These are phyloP conservation scores for Drosophila paracracens DNA, from an alignment of 2,888 invertebrate species.

Conservation along the genomic window DNA sequence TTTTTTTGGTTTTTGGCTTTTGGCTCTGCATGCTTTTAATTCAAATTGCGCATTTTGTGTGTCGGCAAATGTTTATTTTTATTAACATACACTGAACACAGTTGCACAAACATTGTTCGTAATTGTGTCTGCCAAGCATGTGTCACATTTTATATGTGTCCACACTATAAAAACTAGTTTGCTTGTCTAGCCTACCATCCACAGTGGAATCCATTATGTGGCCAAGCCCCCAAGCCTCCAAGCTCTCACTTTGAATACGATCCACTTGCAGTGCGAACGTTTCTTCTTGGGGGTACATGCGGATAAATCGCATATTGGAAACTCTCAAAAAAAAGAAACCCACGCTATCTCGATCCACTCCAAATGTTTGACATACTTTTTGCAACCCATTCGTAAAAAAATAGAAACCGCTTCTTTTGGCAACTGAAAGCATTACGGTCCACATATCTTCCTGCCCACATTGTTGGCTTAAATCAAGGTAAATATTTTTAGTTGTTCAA, in stretches of 20 bases:
- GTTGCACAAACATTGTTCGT: constrained; percentile 52
- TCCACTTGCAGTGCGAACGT: constrained; percentile 12
- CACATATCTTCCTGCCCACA: constrained; percentile 51
- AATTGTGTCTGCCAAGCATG: constrained; percentile 67
- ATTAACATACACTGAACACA: constrained; percentile 47
- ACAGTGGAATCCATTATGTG: constrained; percentile 43
- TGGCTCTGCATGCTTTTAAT: constrained; percentile 49
- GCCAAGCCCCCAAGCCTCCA: constrained; percentile 35
- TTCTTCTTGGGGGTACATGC: neutral
- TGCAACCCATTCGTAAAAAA: constrained; percentile 20
- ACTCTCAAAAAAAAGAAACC: constrained; percentile 20
- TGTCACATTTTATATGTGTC: constrained; percentile 49
- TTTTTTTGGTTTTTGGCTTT: constrained; percentile 15
- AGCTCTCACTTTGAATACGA: constrained; percentile 10
- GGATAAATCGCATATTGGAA: constrained; percentile 2
- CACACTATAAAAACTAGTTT: constrained; percentile 49
- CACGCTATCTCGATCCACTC: constrained; percentile 24
- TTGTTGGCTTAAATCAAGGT: constrained; percentile 49
- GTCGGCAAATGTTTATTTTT: constrained; percentile 59
- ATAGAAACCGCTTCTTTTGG: constrained; percentile 17
- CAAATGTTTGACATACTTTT: constrained; percentile 50
- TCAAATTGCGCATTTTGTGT: constrained; percentile 49
- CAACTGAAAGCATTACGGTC: constrained; percentile 27
- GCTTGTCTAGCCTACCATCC: constrained; percentile 40
- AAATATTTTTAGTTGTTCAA: constrained; percentile 49